Base-by-base conservation (phyloP, 2,113 vertebrate species). In the Condylura cristata region DNA sequence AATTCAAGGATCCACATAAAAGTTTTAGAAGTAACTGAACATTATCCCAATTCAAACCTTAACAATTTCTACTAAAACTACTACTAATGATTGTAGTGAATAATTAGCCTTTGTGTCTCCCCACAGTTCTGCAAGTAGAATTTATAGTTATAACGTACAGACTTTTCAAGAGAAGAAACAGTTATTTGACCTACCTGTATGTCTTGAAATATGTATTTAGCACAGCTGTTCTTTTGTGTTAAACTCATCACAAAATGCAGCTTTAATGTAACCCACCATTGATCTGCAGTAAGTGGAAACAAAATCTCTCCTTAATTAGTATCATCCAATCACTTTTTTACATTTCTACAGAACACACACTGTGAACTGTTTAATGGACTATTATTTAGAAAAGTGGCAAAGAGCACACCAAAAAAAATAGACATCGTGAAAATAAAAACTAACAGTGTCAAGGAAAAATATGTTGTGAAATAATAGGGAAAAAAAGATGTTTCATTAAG, bases 301-400 rank as follows among this genome's bases (percentile, higher is more conserved):
- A 98, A 98, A 98, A 98, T 98, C 98, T 98, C 97, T 96, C 97
- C 98, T 99, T 99, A 99, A 99, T 99, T 99, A 99, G 98, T 98
- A 99, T 98, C 98, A 98, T 98, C 98, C 97, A 98, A 98, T 98
- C 98, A 97, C 98, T 98, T 98, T 98, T 98, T 98, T 98, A 97
- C 98, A 98, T 98, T 98, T 98, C 98, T 98, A 96, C 97, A 97
- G 98, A 98, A 98, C 98, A 98, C 98, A 98, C 97, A 98, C 98
- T 98, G 98, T 98, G 97, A 98, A 98, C 97, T 98, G 97, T 98
- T 98, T 98, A 98, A 99, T 98, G 97, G 97, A 98, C 98, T 98
- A 98, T 98, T 98, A 98, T 99, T 98, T 98, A 98, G 97, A 98
- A 98, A 98, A 97, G 97, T 98, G 96, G 97, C 95, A 98, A 98